Percentiles rank a stretch among this genome's conserved stretches.
Evolutionary conservation across 2,113 vertebrate genomes (phyloP).

Genomic region (Mystacornis crossleyi): DNA sequence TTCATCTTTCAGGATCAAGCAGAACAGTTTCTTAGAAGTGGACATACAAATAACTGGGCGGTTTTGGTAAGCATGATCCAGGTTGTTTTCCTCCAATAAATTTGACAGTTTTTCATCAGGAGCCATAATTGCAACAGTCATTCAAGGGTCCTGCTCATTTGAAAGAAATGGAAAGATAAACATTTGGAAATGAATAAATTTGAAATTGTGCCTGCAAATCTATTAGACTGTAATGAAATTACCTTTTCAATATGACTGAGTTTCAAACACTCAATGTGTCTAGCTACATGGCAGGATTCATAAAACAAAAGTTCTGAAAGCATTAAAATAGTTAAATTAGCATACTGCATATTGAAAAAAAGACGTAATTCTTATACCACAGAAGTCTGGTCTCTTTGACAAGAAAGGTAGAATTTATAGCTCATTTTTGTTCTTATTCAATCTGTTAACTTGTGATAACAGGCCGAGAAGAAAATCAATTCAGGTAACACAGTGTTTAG

Average conservation of each 20-base stretch:
- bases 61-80: constrained; percentile 83
- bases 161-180: not conserved
- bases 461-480: not conserved
- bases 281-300: not conserved
- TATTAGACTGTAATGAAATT: not conserved
- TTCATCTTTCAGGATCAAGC: constrained; percentile 79
- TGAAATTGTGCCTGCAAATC: not conserved
- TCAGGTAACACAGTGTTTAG: not conserved
- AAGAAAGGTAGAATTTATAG: not conserved
- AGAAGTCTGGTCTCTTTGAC: not conserved
- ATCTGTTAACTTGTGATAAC: not conserved
- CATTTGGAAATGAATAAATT: not conserved
- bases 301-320: not conserved
- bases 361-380: not conserved
- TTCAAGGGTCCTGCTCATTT: not conserved
- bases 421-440: not conserved
- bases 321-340: not conserved
- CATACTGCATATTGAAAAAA: not conserved
- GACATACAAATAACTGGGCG: constrained; percentile 98
- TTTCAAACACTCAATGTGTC: not conserved
- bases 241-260: not conserved
- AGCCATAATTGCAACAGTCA: not conserved
- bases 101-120: not conserved
- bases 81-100: not conserved
- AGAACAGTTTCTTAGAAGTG: constrained; percentile 89